Percentiles rank a stretch among this genome's conserved stretches.
phyloP scores from a whole-genome alignment of 2,888 invertebrate species.

The Nebria salina region DNA sequence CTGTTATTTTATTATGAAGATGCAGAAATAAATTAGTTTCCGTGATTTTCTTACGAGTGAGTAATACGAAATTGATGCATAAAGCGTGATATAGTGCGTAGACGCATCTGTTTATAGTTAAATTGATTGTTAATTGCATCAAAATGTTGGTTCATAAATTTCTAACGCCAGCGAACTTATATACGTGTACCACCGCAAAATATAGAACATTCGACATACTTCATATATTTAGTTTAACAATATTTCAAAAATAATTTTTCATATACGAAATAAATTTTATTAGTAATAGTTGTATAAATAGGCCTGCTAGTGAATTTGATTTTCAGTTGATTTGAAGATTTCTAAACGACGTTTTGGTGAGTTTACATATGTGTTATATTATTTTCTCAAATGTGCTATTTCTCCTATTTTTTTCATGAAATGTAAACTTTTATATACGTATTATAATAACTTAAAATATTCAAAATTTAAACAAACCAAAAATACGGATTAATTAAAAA shows the following conservation, averaged over 20 bases:
- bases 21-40: not conserved
- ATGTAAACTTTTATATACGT: not conserved
- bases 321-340: constrained; percentile 5
- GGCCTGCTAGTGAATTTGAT: constrained; percentile 24
- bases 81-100: not conserved
- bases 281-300: constrained; percentile 29
- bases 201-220: constrained; percentile 23
- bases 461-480: no score
- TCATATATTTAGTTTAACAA: constrained; percentile 16
- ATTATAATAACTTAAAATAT: not conserved
- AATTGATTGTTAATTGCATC: not conserved
- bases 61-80: not conserved
- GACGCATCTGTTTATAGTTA: not conserved
- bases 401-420: no score
- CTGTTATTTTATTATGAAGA: no score
- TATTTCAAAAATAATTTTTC: constrained; percentile 35
- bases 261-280: constrained; percentile 19
- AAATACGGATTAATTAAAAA: no score
- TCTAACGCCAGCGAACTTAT: not conserved
- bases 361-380: not conserved
- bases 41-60: not conserved
- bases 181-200: constrained; percentile 5
- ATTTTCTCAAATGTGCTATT: not conserved
- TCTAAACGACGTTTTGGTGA: not conserved
- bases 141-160: not conserved